phyloP scores from a whole-genome alignment of 2,113 vertebrate species.

The Orycteropus afer region DNA sequence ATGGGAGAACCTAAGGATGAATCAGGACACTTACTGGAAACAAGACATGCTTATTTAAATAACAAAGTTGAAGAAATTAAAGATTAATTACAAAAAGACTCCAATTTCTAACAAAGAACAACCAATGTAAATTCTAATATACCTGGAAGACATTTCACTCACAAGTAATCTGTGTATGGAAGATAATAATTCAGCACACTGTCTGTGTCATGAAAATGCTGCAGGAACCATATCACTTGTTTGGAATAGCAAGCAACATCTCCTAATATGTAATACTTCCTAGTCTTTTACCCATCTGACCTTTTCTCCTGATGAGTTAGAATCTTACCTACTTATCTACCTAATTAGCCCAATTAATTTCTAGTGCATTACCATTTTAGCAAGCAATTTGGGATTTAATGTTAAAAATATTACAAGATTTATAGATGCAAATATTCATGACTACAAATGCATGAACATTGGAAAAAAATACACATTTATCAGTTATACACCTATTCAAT shows the following conservation, averaged over 20 bases:
- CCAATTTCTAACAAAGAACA: not conserved
- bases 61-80: not conserved
- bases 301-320: not conserved
- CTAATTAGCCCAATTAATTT: not conserved
- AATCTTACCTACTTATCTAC: constrained; percentile 6
- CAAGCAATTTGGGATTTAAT: not conserved
- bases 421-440: not conserved
- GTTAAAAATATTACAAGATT: not conserved
- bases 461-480: not conserved
- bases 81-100: not conserved
- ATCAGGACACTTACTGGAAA: not conserved
- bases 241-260: not conserved
- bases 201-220: not conserved
- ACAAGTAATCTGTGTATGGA: not conserved
- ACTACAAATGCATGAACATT: not conserved
- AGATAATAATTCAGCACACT: not conserved
- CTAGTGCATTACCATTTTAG: not conserved
- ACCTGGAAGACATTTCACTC: not conserved
- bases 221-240: not conserved
- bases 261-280: not conserved
- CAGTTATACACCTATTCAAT: not conserved
- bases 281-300: not conserved
- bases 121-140: not conserved
- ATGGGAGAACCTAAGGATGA: not conserved
- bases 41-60: not conserved